phyloP scores from a whole-genome alignment of 2,113 vertebrate species.

The Stigmatopora argus region DNA sequence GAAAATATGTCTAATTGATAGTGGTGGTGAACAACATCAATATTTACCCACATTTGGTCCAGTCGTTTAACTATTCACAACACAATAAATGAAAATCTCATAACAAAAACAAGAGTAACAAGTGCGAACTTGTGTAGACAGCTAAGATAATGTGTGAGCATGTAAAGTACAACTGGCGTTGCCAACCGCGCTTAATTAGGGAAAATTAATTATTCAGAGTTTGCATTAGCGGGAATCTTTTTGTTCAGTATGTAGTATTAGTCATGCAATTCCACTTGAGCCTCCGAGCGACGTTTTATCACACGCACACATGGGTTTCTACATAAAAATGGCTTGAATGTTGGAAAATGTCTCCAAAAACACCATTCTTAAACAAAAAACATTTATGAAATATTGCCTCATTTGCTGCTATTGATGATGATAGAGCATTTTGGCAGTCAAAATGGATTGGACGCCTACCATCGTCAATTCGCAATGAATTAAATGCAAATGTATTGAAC shows the following conservation, averaged over 20 bases:
- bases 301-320: neutral
- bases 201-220: conserved; percentile 44
- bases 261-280: conserved; percentile 54
- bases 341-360: too few relatives aligned
- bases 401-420: too few relatives aligned
- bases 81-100: too few relatives aligned
- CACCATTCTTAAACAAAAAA: too few relatives aligned
- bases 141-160: conserved; percentile 9
- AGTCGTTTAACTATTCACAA: too few relatives aligned
- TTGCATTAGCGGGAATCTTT: conserved; percentile 41
- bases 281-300: conserved; percentile 45
- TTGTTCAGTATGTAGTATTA: conserved; percentile 59
- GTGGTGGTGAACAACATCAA: neutral
- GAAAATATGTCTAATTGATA: neutral
- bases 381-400: too few relatives aligned
- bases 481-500: too few relatives aligned
- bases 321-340: too few relatives aligned
- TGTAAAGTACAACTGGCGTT: neutral
- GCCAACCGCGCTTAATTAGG: conserved; percentile 39
- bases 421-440: too few relatives aligned
- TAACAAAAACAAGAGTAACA: too few relatives aligned
- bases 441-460: too few relatives aligned
- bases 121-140: conserved; percentile 6
- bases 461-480: too few relatives aligned
- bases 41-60: neutral